Base-by-base conservation (phyloP, 2,113 vertebrate species). In the Periophthalmus modestus region DNA sequence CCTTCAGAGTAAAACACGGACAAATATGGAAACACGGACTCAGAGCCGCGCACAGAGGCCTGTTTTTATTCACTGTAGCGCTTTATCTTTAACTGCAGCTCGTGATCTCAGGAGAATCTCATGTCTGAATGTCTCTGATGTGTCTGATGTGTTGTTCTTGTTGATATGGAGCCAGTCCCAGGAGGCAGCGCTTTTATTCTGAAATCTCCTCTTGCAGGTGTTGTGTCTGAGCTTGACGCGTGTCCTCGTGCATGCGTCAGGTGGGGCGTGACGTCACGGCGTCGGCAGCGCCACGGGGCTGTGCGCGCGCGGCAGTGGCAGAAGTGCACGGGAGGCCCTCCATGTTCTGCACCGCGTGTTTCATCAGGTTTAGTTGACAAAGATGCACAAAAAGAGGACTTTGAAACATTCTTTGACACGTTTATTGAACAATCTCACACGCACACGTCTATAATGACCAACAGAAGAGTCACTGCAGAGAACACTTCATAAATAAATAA, bases 341-440 rank as follows among this genome's bases (percentile, higher is more conserved):
- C 80, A 83, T 83, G 82, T 85, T 82, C 52, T 67, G 19, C 1
- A 6, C 65, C 36, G 72, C 65, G 85, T 85, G 66, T 57, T 66
- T 23, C 71, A 75, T 59, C 75, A 80, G 82, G 74, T 66, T 18
- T 21, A 58, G 34, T 21, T 21, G 43, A 46, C 59, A 39, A 75
- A 28, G 21, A 23, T 28, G 59, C 24, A 43, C 2, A 47, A 71
- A 7, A 62, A 5, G 15, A 28, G 16, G 39, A 24, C 5, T 23
- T 24, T 10, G 10, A 14, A 10, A 71, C 33, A 0, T 36, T 85
- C 58, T 61, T 82, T 88, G 83, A 88, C 84, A 84, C 71, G 67
- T 93, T 93, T 92, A 89, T 91, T 90, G 85, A 86, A 87, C 85
- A 87, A 82, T 75, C 87, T 81, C 90, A 91, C 89, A 34, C 62